Percentiles rank a stretch among this genome's conserved stretches.
Conservation (phyloP, 2,113 vertebrate genomes). For the Glaucidium brasilianum region DNA sequence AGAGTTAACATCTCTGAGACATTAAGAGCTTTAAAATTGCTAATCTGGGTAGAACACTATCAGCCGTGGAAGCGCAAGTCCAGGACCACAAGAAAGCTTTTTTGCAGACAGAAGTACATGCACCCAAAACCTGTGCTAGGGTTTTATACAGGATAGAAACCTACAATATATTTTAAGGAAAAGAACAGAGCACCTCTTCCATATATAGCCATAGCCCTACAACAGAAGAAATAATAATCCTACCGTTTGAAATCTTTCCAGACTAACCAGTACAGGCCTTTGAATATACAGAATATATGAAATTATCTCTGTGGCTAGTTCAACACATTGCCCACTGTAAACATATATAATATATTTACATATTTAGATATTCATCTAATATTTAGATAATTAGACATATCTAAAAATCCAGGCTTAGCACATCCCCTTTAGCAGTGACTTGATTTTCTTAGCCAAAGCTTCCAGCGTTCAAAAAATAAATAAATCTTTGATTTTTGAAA, state of each 20-base stretch:
- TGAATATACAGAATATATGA: background rate
- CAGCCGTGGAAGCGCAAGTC: fast-evolving
- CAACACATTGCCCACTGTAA: fast-evolving
- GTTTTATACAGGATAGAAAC: background rate
- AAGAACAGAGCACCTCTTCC: background rate
- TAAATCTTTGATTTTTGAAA: background rate
- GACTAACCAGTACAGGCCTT: background rate
- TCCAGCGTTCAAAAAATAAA: background rate
- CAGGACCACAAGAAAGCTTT: background rate
- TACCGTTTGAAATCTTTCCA: background rate
- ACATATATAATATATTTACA: no score
- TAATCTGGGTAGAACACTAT: background rate
- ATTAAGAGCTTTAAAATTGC: background rate
- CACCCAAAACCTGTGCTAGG: background rate
- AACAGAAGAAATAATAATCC: background rate
- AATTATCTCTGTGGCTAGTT: background rate
- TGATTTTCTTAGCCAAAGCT: background rate
- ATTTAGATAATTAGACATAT: no score
- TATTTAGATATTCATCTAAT: background rate
- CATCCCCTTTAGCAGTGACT: background rate
- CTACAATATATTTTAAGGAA: background rate
- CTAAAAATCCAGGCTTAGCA: background rate
- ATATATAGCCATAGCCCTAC: background rate
- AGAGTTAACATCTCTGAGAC: background rate
- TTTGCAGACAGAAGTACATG: background rate